Evolutionary conservation across 2,888 invertebrate genomes (phyloP).

Genomic region (Blastobasis lacticolella): DNA sequence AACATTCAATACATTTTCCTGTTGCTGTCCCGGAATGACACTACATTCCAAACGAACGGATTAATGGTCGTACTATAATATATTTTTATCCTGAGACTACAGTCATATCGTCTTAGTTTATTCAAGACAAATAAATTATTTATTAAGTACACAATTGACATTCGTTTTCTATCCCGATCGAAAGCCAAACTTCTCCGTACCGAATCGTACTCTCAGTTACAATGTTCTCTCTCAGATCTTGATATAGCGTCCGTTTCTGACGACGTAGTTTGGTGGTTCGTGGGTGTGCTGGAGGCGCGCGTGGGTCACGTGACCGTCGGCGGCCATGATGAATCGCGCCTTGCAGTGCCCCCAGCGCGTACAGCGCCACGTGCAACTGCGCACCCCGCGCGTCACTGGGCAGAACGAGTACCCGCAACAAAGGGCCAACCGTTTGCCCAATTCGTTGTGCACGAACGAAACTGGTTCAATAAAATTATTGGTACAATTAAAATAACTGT

Average conservation of each 20-base stretch:
- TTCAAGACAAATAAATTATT: too few species aligned
- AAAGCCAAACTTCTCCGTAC: too few species aligned
- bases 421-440: slow-evolving; percentile 16
- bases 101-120: too few species aligned
- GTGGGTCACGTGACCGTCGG: neutral
- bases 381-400: slow-evolving; percentile 13
- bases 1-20: too few species aligned
- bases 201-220: too few species aligned
- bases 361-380: slow-evolving; percentile 32
- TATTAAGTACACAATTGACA: too few species aligned
- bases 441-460: slow-evolving; percentile 13
- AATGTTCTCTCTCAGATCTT: neutral
- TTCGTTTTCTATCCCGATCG: too few species aligned
- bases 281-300: neutral
- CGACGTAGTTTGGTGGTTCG: neutral
- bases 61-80: too few species aligned
- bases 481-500: too few species aligned
- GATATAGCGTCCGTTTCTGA: neutral
- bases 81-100: too few species aligned
- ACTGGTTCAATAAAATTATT: slow-evolving; percentile 16
- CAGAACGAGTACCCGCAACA: slow-evolving; percentile 19
- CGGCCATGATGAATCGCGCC: slow-evolving; percentile 32
- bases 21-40: too few species aligned
- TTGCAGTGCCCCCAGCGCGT: slow-evolving; percentile 37
- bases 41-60: too few species aligned